phyloP scores from a whole-genome alignment of 2,113 vertebrate species.

The Nycticryphes semicollaris region DNA sequence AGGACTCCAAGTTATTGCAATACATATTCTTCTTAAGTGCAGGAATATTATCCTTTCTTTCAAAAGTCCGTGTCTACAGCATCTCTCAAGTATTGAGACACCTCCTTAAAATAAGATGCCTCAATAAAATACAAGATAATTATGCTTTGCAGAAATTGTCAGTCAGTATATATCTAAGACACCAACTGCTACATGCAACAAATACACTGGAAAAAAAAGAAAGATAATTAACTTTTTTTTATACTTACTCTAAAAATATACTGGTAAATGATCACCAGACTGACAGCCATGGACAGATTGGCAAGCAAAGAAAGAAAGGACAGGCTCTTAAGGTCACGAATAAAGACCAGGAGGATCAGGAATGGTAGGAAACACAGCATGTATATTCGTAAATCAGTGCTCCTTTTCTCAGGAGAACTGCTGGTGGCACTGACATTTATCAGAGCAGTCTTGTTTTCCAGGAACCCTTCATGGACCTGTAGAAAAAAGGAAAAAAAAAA shows the following conservation, averaged over 20 bases:
- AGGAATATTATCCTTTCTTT: not conserved
- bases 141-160: not conserved
- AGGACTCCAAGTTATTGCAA: not conserved
- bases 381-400: constrained; percentile 82
- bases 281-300: constrained; percentile 86
- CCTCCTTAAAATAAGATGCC: not conserved
- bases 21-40: not conserved
- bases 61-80: not conserved
- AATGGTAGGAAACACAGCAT: constrained; percentile 86
- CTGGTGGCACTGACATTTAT: constrained; percentile 48
- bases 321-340: constrained; percentile 84
- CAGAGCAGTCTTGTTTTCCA: constrained; percentile 42
- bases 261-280: constrained; percentile 86
- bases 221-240: not conserved
- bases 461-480: constrained; percentile 83
- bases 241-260: constrained; percentile 80
- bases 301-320: constrained; percentile 82
- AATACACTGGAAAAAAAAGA: not conserved
- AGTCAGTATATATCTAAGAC: not conserved
- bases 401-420: constrained; percentile 55
- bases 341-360: constrained; percentile 82
- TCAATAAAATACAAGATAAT: not conserved
- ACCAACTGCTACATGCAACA: not conserved
- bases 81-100: not conserved
- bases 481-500: not conserved